Evolutionary conservation across 2,888 invertebrate species (phyloP), one percentile per base, ranked within the genome.

Genomic region (Cabera pusaria): DNA sequence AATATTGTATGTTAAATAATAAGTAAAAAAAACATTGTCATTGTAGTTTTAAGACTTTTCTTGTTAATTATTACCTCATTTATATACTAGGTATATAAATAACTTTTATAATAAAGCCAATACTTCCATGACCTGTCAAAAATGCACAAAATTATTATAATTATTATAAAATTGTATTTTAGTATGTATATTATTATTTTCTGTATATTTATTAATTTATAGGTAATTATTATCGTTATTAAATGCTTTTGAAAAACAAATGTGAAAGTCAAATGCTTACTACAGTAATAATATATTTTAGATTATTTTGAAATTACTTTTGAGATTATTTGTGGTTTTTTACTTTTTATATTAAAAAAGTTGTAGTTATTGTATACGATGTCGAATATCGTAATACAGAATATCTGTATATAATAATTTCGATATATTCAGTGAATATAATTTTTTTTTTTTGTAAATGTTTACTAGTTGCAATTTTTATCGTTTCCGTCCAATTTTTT

Each of bases 401-500:
- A n/a, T n/a, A n/a, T n/a, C n/a, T n/a, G n/a, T n/a, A n/a, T n/a
- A n/a, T n/a, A n/a, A n/a, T n/a, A n/a, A n/a, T n/a, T n/a, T n/a
- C n/a, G n/a, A n/a, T n/a, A n/a, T n/a, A n/a, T n/a, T n/a, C n/a
- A n/a, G n/a, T n/a, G 56, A 49, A 58, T 70, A 53, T 69, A 64
- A 64, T 58, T 64, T 64, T 59, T 43, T 44, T 49, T 32, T 33
- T 43, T 42, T 35, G 27, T 19, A 34, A 25, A 56, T 54, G 34
- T 49, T 68, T 59, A 60, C 70, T 60, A 72, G 65, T 79, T 82
- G 59, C 57, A 63, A 72, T 72, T 75, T 81, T 82, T 86, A 86
- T 87, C 84, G 57, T 82, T 87, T 86, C 88, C 88, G 87, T 88
- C 87, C 88, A 88, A 66, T 70, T 67, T 67, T 67, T 67, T 58